A percentile compares a stretch with the other conserved stretches of the same genome.
These are phyloP conservation scores for Nyctereutes procyonoides DNA, from an alignment of 2,113 vertebrate species.

Conservation along the genomic window DNA sequence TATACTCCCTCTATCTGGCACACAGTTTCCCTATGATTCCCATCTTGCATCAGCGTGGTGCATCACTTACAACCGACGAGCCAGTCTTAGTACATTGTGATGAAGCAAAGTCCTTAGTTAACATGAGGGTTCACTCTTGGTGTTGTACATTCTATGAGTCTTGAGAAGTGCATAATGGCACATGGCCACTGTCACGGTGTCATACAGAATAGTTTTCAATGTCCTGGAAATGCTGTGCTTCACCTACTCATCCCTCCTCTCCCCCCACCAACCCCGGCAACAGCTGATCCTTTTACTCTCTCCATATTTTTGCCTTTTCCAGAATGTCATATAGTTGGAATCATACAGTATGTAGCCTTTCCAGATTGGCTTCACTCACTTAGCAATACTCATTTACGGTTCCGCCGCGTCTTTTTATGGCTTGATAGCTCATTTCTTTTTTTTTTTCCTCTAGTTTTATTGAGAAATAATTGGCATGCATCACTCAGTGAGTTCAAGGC, in stretches of 20 bases:
- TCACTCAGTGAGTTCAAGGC: not conserved
- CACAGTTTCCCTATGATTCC: fast-evolving
- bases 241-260: not conserved
- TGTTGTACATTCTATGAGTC: fast-evolving
- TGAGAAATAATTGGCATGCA: not conserved
- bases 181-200: fast-evolving
- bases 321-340: not conserved
- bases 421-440: not conserved
- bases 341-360: not conserved
- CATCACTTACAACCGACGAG: fast-evolving
- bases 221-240: not conserved
- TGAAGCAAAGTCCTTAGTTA: not conserved
- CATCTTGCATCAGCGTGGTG: not conserved
- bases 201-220: not conserved
- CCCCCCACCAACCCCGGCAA: not conserved
- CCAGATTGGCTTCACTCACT: not conserved
- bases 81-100: too few relatives aligned
- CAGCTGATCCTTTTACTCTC: not conserved
- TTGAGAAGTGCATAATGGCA: fast-evolving
- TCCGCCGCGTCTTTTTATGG: not conserved
- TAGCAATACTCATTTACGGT: not conserved
- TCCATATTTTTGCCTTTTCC: not conserved
- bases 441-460: not conserved
- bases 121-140: fast-evolving
- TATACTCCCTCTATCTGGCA: fast-evolving